Conservation (phyloP, 2,888 invertebrate genomes). For the Bedellia somnulentella region DNA sequence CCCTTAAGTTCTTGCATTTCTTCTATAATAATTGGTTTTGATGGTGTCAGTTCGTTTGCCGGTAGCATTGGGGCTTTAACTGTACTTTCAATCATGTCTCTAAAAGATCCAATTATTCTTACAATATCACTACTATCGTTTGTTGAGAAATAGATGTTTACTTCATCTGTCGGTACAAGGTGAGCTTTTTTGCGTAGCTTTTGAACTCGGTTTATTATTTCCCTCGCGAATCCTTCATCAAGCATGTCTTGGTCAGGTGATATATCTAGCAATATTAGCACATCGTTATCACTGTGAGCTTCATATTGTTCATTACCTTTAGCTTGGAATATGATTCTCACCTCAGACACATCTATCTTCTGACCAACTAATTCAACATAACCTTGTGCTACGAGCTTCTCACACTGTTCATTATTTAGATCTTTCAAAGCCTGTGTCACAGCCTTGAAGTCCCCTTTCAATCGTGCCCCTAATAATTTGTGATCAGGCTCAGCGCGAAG, state of each 20-base stretch:
- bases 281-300: conserved; percentile 87
- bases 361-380: conserved; percentile 76
- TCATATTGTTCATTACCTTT: conserved; percentile 77
- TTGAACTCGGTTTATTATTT: conserved; percentile 94
- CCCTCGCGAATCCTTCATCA: conserved; percentile 93
- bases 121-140: conserved; percentile 63
- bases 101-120: conserved; percentile 70
- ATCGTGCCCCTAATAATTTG: conserved; percentile 82
- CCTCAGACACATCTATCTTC: conserved; percentile 74
- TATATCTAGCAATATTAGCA: conserved; percentile 86
- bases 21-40: conserved; percentile 64
- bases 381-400: conserved; percentile 70
- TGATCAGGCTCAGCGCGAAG: conserved; percentile 94
- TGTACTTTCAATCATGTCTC: conserved; percentile 76
- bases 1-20: conserved; percentile 77
- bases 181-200: conserved; percentile 94
- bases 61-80: conserved; percentile 77
- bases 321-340: conserved; percentile 79
- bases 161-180: conserved; percentile 88
- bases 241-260: conserved; percentile 87
- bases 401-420: conserved; percentile 77
- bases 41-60: conserved; percentile 42
- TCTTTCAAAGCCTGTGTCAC: conserved; percentile 81
- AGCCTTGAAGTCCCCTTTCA: conserved; percentile 89
- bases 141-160: conserved; percentile 76